A percentile compares a stretch with the other conserved stretches of the same genome.
Evolutionary conservation across 2,888 invertebrate species (phyloP).

Genomic region (Gymnosoma rotundatum): DNA sequence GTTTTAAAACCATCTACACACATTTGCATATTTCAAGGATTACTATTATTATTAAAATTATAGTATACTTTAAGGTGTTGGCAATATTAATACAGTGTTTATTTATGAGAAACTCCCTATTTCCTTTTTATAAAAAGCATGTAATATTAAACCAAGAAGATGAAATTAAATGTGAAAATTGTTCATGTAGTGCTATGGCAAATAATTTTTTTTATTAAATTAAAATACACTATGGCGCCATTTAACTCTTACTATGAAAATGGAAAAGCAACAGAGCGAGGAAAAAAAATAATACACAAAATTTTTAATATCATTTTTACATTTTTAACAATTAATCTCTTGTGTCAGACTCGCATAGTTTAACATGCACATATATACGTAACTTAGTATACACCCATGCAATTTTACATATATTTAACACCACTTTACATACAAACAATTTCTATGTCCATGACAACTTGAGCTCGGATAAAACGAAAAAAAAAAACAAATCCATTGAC

Average conservation of each 20-base stretch:
- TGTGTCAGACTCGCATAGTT: constrained; percentile 53
- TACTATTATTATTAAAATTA: constrained; percentile 36
- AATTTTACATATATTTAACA: constrained; percentile 19
- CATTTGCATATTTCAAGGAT: constrained; percentile 42
- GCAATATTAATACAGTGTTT: constrained; percentile 26
- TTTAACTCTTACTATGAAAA: constrained; percentile 40
- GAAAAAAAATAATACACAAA: constrained; percentile 26
- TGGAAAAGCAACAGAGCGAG: constrained; percentile 6
- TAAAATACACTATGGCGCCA: constrained; percentile 63
- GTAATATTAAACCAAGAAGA: constrained; percentile 31
- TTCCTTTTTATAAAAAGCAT: not conserved
- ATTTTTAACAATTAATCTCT: constrained; percentile 70
- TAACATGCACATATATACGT: constrained; percentile 2
- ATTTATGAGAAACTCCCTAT: not conserved
- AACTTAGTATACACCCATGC: not conserved
- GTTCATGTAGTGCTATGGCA: constrained; percentile 36
- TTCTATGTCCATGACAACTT: constrained; percentile 43
- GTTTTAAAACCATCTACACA: constrained; percentile 5
- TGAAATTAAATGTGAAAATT: constrained; percentile 46
- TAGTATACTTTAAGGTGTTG: constrained; percentile 48
- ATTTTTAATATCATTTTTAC: constrained; percentile 68
- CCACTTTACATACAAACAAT: constrained; percentile 15
- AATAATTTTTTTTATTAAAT: constrained; percentile 60
- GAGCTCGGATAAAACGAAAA: constrained; percentile 11
- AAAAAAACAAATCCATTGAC: constrained; percentile 21